These are phyloP conservation scores for Willowsia nigromaculata DNA, from an alignment of 2,888 invertebrate genomes.

Conservation along the genomic window DNA sequence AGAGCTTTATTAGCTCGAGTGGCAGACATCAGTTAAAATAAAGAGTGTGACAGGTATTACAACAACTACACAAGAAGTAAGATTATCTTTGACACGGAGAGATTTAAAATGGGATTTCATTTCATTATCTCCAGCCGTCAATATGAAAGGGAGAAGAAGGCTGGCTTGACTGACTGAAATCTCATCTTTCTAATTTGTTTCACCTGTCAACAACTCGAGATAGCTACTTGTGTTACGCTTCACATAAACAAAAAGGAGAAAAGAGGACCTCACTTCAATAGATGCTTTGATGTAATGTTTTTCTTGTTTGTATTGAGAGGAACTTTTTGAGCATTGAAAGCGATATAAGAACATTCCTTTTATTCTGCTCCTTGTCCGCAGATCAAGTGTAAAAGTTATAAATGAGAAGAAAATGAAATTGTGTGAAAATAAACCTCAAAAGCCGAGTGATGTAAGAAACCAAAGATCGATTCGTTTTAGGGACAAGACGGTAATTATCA, in stretches of 20 bases:
- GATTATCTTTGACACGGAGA: neutral
- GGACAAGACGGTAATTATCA: conserved; percentile 61
- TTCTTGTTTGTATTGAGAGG: neutral
- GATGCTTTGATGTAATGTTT: neutral
- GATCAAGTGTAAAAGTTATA: neutral
- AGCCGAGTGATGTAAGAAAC: conserved; percentile 25
- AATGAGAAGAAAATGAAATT: neutral
- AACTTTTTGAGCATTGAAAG: neutral
- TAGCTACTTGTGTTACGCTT: conserved; percentile 58
- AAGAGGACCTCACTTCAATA: neutral
- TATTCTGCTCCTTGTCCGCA: neutral
- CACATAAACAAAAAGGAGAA: neutral
- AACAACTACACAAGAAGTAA: neutral
- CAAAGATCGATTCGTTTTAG: conserved; percentile 55
- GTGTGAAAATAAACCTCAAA: neutral
- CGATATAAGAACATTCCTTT: neutral
- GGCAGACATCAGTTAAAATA: neutral
- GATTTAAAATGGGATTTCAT: neutral
- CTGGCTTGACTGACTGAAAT: conserved; percentile 50
- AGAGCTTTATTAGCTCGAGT: neutral
- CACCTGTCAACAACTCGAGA: conserved; percentile 65
- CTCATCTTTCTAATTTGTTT: conserved; percentile 63
- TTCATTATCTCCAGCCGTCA: neutral
- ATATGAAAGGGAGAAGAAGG: neutral
- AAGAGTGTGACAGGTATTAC: neutral